Percentiles rank a stretch among this genome's conserved stretches.
Evolutionary conservation across 1,140 invertebrate genomes (phyloP).

Genomic region (Melipona quadrifasciata): DNA sequence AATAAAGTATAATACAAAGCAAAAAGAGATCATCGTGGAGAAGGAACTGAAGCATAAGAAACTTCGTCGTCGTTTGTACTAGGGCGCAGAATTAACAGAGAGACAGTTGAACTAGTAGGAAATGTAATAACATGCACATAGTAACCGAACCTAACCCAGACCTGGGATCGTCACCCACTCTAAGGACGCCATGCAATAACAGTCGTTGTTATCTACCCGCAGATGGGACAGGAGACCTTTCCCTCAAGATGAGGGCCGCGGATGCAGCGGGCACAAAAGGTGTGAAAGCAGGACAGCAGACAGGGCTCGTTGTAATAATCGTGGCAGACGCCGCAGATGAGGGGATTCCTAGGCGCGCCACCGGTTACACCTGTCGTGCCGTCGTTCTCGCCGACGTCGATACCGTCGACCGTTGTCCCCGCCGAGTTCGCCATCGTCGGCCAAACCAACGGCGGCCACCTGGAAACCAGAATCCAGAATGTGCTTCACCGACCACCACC

Average conservation of each 20-base stretch:
- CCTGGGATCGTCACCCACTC: conserved; percentile 43
- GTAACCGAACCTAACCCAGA: conserved; percentile 41
- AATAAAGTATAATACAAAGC: no score
- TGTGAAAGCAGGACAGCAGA: conserved; percentile 86
- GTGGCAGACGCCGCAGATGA: conserved; percentile 86
- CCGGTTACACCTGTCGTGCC: conserved; percentile 63
- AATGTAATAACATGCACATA: conserved; percentile 7
- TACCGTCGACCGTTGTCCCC: conserved; percentile 64
- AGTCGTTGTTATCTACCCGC: conserved; percentile 82
- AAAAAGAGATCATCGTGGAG: background rate
- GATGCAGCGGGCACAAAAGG: conserved; percentile 86
- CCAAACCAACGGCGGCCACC: conserved; percentile 46
- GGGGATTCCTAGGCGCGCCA: conserved; percentile 81
- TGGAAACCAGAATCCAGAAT: conserved; percentile 38
- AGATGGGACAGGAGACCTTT: conserved; percentile 85
- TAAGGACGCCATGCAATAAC: conserved; percentile 52
- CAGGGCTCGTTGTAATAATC: conserved; percentile 87
- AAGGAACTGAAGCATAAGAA: background rate
- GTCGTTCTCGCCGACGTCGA: conserved; percentile 69
- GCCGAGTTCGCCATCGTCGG: conserved; percentile 75
- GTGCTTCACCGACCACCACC: conserved; percentile 24
- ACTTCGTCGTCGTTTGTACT: background rate
- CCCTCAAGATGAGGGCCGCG: conserved; percentile 84
- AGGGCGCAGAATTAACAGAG: background rate
- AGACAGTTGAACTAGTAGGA: background rate